A percentile compares a stretch with the other conserved stretches of the same genome.
phyloP scores from a whole-genome alignment of 2,797 vertebrate species.

The Echeneis naucrates region DNA sequence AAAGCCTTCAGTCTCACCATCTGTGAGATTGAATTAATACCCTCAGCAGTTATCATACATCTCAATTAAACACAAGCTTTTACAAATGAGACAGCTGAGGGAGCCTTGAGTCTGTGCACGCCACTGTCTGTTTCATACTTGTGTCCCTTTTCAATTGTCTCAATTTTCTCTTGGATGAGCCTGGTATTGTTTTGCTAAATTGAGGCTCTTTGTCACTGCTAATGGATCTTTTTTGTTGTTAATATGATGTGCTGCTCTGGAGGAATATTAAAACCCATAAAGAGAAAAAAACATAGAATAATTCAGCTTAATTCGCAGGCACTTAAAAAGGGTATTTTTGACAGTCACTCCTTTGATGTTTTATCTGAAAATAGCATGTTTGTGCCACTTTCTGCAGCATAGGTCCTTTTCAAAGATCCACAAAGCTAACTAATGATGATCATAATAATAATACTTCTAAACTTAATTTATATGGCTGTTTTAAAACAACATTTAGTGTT shows the following conservation, averaged over 20 bases:
- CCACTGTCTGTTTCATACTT: conserved; percentile 14
- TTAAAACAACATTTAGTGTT: too few species aligned
- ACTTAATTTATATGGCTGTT: too few species aligned
- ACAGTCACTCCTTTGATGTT: conserved; percentile 49
- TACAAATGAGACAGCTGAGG: conserved; percentile 44
- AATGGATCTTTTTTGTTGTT: conserved; percentile 48
- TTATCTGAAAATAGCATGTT: conserved; percentile 30
- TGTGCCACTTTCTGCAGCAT: conserved; percentile 23
- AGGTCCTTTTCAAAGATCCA: conserved; percentile 26
- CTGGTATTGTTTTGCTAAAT: conserved; percentile 37
- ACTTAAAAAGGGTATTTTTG: conserved; percentile 32
- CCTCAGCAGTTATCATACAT: conserved; percentile 49
- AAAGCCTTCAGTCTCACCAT: conserved; percentile 40
- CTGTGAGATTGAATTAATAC: conserved; percentile 51
- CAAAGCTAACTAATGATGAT: background rate
- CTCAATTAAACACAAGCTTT: conserved; percentile 63
- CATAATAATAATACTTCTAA: too few species aligned
- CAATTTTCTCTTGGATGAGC: conserved; percentile 24
- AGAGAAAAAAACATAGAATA: conserved; percentile 6
- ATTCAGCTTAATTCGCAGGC: conserved; percentile 8
- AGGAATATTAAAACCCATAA: conserved; percentile 35
- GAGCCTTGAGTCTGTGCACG: background rate
- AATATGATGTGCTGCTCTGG: conserved; percentile 33
- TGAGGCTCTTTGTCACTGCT: conserved; percentile 25
- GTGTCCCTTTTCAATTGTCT: conserved; percentile 32